Evolutionary conservation across 2,113 vertebrate genomes (phyloP).

Genomic region (Xiphophorus hellerii): DNA sequence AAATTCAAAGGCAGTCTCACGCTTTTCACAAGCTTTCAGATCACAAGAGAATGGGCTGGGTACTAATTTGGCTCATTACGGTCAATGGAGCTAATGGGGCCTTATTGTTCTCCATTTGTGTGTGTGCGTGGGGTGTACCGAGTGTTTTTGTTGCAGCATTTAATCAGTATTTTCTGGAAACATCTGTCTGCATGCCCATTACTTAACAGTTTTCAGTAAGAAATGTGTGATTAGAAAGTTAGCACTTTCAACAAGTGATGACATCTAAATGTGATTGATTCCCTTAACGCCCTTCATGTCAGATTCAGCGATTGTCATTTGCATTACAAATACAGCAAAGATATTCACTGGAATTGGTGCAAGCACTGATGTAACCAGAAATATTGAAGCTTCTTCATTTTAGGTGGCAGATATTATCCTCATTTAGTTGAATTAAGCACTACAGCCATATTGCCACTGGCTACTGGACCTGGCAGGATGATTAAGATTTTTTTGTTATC

Average conservation of each 20-base stretch:
- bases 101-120: slow-evolving; percentile 42
- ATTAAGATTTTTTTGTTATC: neutral
- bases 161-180: neutral
- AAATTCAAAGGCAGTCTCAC: slow-evolving; percentile 34
- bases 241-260: slow-evolving; percentile 34
- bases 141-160: neutral
- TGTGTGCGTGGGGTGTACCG: neutral
- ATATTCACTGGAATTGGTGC: slow-evolving; percentile 2
- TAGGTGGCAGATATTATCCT: neutral
- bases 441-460: neutral
- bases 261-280: slow-evolving; percentile 39
- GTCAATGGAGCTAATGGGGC: slow-evolving; percentile 59
- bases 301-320: slow-evolving; percentile 13
- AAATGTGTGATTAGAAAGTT: slow-evolving; percentile 17
- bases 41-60: slow-evolving; percentile 58
- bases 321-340: neutral
- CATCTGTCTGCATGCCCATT: neutral
- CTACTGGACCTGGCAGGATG: neutral
- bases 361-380: neutral
- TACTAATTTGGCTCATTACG: slow-evolving; percentile 72
- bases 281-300: slow-evolving; percentile 30
- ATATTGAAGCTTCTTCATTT: neutral
- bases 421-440: no score
- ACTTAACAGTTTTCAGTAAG: neutral
- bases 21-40: slow-evolving; percentile 46